phyloP scores from a whole-genome alignment of 2,888 invertebrate genomes.

The Drosophila austrosaltans region DNA sequence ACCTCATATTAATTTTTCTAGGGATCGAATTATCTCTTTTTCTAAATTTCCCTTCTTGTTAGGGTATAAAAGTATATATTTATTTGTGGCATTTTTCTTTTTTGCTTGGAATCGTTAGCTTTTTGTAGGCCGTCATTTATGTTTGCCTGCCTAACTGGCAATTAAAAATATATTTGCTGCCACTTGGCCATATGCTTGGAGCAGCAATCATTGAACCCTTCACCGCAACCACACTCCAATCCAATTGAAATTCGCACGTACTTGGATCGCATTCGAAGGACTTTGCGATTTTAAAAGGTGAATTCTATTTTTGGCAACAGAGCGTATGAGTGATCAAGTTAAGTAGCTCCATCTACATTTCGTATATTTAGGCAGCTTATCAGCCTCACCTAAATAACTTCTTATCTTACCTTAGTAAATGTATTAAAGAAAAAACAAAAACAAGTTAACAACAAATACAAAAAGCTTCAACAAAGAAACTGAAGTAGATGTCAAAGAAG shows the following conservation, averaged over 20 bases:
- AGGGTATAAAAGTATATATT: slow-evolving; percentile 21
- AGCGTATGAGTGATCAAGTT: slow-evolving; percentile 8
- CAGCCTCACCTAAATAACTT: slow-evolving; percentile 33
- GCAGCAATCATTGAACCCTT: slow-evolving; percentile 28
- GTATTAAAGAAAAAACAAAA: slow-evolving; percentile 25
- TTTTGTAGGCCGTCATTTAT: slow-evolving; percentile 59
- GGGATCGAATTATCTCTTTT: too few species aligned
- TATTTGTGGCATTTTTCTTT: slow-evolving; percentile 53
- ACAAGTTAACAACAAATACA: not conserved
- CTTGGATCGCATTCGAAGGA: slow-evolving; percentile 48
- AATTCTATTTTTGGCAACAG: slow-evolving; percentile 3
- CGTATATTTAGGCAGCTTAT: slow-evolving; percentile 41
- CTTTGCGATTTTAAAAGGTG: slow-evolving; percentile 29
- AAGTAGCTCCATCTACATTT: slow-evolving; percentile 61
- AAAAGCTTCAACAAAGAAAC: slow-evolving; percentile 62
- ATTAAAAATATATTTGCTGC: slow-evolving; percentile 66
- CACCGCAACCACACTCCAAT: slow-evolving; percentile 17
- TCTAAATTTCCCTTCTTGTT: not conserved
- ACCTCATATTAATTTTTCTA: too few species aligned
- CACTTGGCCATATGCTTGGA: slow-evolving; percentile 47
- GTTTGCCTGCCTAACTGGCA: slow-evolving; percentile 62
- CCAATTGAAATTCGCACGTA: slow-evolving; percentile 21
- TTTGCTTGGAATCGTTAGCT: slow-evolving; percentile 35
- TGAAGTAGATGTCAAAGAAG: slow-evolving; percentile 66
- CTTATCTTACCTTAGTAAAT: slow-evolving; percentile 47